Evolutionary conservation across 2,888 invertebrate species (phyloP).

Genomic region (Ditylenchus weischeri): DNA sequence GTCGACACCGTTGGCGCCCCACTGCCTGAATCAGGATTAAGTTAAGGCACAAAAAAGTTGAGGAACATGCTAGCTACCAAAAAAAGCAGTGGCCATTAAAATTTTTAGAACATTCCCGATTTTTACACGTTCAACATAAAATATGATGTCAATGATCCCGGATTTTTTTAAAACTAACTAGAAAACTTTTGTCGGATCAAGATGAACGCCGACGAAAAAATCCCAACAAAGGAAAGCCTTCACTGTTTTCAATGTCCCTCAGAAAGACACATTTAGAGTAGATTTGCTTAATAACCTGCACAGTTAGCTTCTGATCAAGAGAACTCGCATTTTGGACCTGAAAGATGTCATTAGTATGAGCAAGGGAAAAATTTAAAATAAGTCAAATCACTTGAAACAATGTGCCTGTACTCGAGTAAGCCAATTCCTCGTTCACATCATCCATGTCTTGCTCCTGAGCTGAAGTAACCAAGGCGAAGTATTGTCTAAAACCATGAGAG

Average conservation of each 20-base stretch:
- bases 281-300: not conserved
- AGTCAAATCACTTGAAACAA: constrained; percentile 2
- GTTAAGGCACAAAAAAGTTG: too few relatives aligned
- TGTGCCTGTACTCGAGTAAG: constrained; percentile 1
- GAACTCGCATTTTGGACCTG: not conserved
- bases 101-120: too few relatives aligned
- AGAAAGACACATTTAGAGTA: too few relatives aligned
- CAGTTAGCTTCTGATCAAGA: not conserved
- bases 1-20: constrained; percentile 5
- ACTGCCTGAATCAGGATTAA: constrained; percentile 6
- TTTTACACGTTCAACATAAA: too few relatives aligned
- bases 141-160: too few relatives aligned
- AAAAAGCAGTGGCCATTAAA: too few relatives aligned
- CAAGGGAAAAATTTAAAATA: not conserved
- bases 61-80: too few relatives aligned
- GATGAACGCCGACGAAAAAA: too few relatives aligned
- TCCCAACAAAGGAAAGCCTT: too few relatives aligned
- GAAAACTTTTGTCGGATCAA: too few relatives aligned
- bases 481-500: not conserved
- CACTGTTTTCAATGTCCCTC: not conserved
- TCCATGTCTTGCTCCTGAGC: not conserved
- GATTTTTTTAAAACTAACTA: too few relatives aligned
- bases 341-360: not conserved
- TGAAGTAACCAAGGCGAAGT: constrained; percentile 1
- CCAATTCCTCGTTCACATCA: not conserved